These are phyloP conservation scores for Porites evermanni DNA, from an alignment of 92 coral and sea anemone species.

Conservation along the genomic window DNA sequence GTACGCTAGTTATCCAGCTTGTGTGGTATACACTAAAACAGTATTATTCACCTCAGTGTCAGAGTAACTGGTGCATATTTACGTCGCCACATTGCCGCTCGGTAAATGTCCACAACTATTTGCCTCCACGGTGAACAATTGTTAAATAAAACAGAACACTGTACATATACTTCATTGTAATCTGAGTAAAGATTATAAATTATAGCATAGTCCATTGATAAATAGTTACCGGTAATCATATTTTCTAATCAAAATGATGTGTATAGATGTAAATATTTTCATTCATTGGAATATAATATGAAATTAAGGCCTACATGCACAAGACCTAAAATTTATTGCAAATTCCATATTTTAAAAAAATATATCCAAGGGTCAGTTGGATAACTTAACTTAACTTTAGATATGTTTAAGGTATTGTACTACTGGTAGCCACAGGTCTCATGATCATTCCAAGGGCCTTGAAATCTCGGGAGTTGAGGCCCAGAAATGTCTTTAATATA, in stretches of 20 bases:
- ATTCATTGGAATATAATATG: background rate
- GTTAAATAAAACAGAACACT: conserved; percentile 1
- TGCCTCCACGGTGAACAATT: conserved; percentile 5
- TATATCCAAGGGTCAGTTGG: too few species aligned
- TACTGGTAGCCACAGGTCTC: conserved; percentile 12
- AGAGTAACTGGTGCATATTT: background rate
- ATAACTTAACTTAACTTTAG: background rate
- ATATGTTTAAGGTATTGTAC: conserved; percentile 11
- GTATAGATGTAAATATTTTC: background rate
- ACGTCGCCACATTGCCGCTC: background rate
- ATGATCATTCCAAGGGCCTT: conserved; percentile 8
- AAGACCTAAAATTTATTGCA: conserved; percentile 2
- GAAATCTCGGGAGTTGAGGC: background rate
- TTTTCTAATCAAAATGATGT: conserved; percentile 9
- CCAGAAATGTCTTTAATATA: background rate
- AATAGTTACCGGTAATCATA: background rate
- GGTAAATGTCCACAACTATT: conserved; percentile 10
- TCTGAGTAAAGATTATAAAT: conserved; percentile 1
- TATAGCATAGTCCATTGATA: background rate
- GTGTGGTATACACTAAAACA: conserved; percentile 10
- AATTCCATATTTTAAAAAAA: too few species aligned
- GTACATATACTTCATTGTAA: background rate
- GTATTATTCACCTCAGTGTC: background rate
- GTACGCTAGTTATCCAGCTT: conserved; percentile 7
- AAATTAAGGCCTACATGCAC: background rate